Base-by-base conservation (phyloP, 2,888 invertebrate species). In the Deilephila porcellus region DNA sequence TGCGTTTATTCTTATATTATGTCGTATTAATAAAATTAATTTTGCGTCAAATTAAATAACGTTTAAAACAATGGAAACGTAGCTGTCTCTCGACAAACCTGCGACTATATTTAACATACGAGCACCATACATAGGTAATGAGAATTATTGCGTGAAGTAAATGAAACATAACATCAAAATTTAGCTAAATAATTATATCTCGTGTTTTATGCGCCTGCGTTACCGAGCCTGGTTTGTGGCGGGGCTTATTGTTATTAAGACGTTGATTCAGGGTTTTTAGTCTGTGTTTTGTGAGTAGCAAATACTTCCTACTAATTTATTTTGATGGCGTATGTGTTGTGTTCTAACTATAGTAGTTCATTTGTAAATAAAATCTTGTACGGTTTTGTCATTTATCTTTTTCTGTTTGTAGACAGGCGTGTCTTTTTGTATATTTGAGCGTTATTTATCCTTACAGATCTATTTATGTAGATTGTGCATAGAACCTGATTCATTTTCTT, bases 101-200 rank as follows among this genome's bases (percentile, higher is more conserved):
- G 77, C 80, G 82, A 81, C 64, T 64, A 64, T 84, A 82, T 81
- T 85, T 81, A 78, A 79, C 79, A 80, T 81, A 84, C 80, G 78
- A 83, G 20, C 64, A 20, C 64, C 20, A 64, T 63, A 64, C 64
- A 64, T 45, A 64, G 82, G 81, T 86, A 83, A 84, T 86, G 89
- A 90, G 90, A 90, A 89, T 85, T 82, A 83, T 81, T 76, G 81
- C 81, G 79, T 82, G 83, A 85, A 83, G 81, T 78, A 75, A 72
- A 75, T 71, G 71, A 71, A 67, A 71, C 45, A 56, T 62, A 60
- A 81, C 77, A 76, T 75, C 70, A 70, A 56, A 56, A 70, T 70
- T 56, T 62, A 29, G 62, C 60, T 45, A 60, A 64, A 37, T 20
- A 20, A 45, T 64, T 37, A 34, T n/a, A n/a, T 20, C 4, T 56